Evolutionary conservation across 2,797 vertebrate genomes (phyloP), one percentile per base, ranked within the genome.

Genomic region (Acanthornis magna): DNA sequence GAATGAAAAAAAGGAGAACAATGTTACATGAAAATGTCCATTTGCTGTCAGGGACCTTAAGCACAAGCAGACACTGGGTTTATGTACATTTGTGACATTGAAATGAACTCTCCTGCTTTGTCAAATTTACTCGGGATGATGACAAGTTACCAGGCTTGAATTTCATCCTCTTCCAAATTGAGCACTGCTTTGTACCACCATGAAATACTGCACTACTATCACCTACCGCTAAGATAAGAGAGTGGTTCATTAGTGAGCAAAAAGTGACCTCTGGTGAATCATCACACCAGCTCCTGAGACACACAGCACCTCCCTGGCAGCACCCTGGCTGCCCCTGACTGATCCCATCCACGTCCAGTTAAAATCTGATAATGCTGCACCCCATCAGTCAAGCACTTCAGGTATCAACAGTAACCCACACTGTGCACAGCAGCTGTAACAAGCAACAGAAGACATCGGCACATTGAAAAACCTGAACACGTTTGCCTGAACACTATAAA

Each of bases 251-350:
- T 25, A 36, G 26, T 27, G 60, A 92, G 78, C 65, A 67, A 72
- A 54, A 93, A 76, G 73, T 91, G 94, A 93, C 75, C 81, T 82
- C 81, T 57, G 76, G 63, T 90, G 93, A 84, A 76, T 55, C 91
- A 55, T 4, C n/a, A 23, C 60, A 15, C 10, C 68, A 38, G 38
- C 36, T 83, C 81, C 87, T 8, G 27, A 75, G 67, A 32, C 40
- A 22, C 23, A 13, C 30, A 22, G 2, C 30, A 25, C 17, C 68
- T 74, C 81, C 66, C 54, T 26, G 58, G 71, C 67, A 81, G 80
- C 5, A 3, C 57, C 53, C 51, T 15, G 54, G 68, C 82, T 80
- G 50, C 42, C 88, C 32, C 70, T 27, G 61, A 16, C 79, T 36
- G 29, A 65, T 66, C 60, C 22, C 40, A 11, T 53, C 87, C 72